Percentiles rank a stretch among this genome's conserved stretches.
Conservation (phyloP, 2,888 invertebrate genomes). For the Teleogryllus oceanicus region DNA sequence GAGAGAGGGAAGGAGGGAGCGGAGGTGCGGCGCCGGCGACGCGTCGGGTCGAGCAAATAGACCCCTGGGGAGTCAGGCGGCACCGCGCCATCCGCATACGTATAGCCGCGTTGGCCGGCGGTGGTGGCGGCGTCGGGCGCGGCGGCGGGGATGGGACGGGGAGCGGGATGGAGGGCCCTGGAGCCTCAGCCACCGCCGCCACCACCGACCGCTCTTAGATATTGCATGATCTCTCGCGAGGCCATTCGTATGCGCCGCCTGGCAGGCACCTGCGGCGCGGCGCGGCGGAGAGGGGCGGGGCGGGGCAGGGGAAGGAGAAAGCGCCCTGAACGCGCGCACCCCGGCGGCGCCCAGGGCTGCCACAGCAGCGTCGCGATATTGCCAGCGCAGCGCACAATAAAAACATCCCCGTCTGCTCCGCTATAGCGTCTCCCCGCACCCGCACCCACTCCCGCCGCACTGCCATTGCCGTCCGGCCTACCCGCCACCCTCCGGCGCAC, state of each 20-base stretch:
- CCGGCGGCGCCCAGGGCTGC: too few relatives aligned
- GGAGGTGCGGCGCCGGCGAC: slow-evolving; percentile 26
- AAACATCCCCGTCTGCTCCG: too few relatives aligned
- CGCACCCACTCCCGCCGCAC: too few relatives aligned
- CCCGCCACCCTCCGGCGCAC: too few relatives aligned
- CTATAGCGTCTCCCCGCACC: too few relatives aligned
- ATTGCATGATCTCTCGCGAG: slow-evolving; percentile 28
- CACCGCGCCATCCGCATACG: slow-evolving; percentile 34
- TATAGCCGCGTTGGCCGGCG: slow-evolving; percentile 32
- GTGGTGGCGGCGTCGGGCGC: slow-evolving; percentile 19
- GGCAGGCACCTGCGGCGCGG: slow-evolving; percentile 31
- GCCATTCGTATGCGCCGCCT: slow-evolving; percentile 33
- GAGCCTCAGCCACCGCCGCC: neutral
- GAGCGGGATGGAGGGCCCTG: slow-evolving; percentile 26
- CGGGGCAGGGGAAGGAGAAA: neutral
- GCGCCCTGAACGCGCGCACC: neutral
- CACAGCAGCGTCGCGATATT: too few relatives aligned
- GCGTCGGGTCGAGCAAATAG: slow-evolving; percentile 30
- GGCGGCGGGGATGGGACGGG: slow-evolving; percentile 25
- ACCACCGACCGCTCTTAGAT: slow-evolving; percentile 24
- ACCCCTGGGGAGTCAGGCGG: slow-evolving; percentile 22
- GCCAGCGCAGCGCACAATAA: too few relatives aligned
- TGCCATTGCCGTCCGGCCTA: too few relatives aligned
- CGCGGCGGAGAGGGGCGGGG: neutral
- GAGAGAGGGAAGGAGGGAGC: slow-evolving; percentile 22